Conservation (phyloP, 2,797 vertebrate species). For the Catostomus latipinnis region DNA sequence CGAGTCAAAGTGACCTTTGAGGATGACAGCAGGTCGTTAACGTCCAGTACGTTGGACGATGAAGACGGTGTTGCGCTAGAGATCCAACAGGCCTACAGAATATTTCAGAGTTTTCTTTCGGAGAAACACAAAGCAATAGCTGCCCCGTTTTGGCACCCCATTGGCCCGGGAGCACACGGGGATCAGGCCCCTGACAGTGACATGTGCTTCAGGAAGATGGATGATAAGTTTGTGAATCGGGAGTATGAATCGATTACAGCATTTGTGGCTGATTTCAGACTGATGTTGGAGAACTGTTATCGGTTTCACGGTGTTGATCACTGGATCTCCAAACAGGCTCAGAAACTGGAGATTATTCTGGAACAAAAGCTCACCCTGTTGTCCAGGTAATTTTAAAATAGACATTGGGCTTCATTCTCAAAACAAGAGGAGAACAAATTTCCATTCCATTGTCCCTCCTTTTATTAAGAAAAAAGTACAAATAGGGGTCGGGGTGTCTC, state of each 20-base stretch:
- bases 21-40: conserved; percentile 42
- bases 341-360: conserved; percentile 94
- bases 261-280: conserved; percentile 93
- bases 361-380: conserved; percentile 95
- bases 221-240: conserved; percentile 87
- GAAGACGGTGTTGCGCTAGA: conserved; percentile 85
- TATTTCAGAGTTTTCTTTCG: conserved; percentile 88
- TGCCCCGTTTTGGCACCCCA: conserved; percentile 74
- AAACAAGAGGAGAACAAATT: no score
- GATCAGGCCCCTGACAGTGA: conserved; percentile 66
- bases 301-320: conserved; percentile 92
- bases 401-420: background rate
- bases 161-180: conserved; percentile 47
- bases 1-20: conserved; percentile 70
- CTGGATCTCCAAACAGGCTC: conserved; percentile 95
- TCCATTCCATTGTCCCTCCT: no score
- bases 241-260: conserved; percentile 89
- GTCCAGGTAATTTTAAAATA: conserved; percentile 81
- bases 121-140: conserved; percentile 90
- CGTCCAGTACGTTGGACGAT: conserved; percentile 36
- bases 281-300: conserved; percentile 94
- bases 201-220: conserved; percentile 87
- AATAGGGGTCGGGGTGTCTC: no score
- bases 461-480: no score
- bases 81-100: conserved; percentile 89